These are phyloP conservation scores for Cepaea hortensis DNA, from an alignment of 2,888 invertebrate genomes.

Conservation along the genomic window DNA sequence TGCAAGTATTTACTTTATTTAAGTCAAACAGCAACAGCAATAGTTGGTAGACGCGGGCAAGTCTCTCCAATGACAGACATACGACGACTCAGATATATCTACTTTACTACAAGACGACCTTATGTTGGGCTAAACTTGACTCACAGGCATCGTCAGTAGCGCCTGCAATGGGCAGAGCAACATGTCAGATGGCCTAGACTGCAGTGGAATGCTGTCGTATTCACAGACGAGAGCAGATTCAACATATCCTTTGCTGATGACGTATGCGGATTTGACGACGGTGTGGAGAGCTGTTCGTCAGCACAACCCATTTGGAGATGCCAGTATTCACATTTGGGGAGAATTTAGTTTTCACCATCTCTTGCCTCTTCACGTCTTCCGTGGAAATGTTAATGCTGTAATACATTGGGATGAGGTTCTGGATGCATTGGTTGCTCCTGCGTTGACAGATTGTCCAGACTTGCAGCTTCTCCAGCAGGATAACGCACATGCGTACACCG, in stretches of 20 bases:
- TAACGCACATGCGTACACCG: background rate
- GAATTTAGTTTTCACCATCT: background rate
- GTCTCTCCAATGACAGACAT: too few species aligned
- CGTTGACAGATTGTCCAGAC: background rate
- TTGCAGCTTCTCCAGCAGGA: constrained; percentile 9
- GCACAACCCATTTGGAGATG: background rate
- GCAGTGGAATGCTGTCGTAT: background rate
- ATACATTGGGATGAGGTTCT: background rate
- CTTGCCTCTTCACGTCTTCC: background rate
- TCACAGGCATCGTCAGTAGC: too few species aligned
- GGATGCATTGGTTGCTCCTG: constrained; percentile 5
- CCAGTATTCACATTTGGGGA: background rate
- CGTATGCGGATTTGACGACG: background rate
- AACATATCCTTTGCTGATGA: background rate
- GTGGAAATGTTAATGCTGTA: constrained; percentile 1
- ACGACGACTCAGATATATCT: too few species aligned
- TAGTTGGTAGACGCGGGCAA: too few species aligned
- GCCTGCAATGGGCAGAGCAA: background rate
- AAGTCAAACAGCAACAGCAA: too few species aligned
- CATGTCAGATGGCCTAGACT: background rate
- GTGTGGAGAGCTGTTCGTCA: too few species aligned
- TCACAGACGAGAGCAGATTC: background rate
- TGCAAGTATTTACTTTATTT: too few species aligned
- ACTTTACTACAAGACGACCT: too few species aligned
- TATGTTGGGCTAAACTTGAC: too few species aligned